Evolutionary conservation across 2,113 vertebrate genomes (phyloP).

Genomic region (Smithornis capensis): DNA sequence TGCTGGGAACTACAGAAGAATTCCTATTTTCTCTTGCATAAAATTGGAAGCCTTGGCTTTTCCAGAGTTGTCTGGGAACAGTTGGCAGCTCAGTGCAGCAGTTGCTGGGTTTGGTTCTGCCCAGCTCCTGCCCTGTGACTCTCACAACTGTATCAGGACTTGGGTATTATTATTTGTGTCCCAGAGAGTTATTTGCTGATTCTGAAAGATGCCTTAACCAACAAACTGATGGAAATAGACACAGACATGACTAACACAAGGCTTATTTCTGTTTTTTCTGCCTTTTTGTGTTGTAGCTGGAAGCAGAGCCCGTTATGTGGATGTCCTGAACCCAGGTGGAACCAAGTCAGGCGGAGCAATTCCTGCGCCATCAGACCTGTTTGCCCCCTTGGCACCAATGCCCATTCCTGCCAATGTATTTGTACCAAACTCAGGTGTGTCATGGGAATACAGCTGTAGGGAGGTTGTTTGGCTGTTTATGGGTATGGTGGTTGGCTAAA

Average conservation of each 20-base stretch:
- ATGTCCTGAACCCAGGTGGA: constrained; percentile 87
- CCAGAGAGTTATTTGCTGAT: neutral
- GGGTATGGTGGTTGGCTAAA: neutral
- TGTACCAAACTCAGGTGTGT: constrained; percentile 85
- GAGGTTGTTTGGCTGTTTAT: fast-evolving
- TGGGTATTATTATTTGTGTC: neutral
- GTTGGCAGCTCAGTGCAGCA: neutral
- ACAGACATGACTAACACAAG: neutral
- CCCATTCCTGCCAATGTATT: constrained; percentile 86
- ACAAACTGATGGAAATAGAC: neutral
- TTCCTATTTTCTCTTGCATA: neutral
- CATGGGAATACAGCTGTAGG: fast-evolving
- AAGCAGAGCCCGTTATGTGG: constrained; percentile 88
- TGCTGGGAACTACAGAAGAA: neutral
- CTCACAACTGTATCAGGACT: neutral
- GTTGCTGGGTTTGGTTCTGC: neutral
- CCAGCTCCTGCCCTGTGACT: neutral
- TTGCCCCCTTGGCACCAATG: constrained; percentile 93
- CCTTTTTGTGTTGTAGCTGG: constrained; percentile 57
- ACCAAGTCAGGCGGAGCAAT: constrained; percentile 67
- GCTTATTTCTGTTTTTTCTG: neutral
- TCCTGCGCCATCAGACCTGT: constrained; percentile 86
- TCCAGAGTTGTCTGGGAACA: neutral
- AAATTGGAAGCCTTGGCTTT: neutral
- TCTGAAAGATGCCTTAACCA: neutral